Base-by-base conservation (phyloP, 2,797 vertebrate species). In the Gobio occitaniae region DNA sequence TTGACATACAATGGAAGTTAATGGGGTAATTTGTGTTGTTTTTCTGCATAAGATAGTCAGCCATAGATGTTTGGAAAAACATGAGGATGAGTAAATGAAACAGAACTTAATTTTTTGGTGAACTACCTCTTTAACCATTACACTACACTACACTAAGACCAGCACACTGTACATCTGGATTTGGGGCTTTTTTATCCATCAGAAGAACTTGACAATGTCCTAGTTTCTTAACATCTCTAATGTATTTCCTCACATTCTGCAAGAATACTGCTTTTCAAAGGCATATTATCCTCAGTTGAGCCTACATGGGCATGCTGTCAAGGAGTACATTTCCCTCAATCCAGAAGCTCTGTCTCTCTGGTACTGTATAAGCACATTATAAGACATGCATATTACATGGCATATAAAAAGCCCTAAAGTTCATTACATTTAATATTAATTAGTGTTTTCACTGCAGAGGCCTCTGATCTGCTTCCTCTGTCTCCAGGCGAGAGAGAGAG, bases 341-440 rank as follows among this genome's bases (percentile, higher is more conserved):
- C 41, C 36, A 80, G 65, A 71, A 65, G 56, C 77, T 61, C 17
- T 7, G 78, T 86, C 86, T 87, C 87, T 80, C 59, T 79, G 65
- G 82, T 77, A 66, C 78, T 48, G 70, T 72, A 88, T 80, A 86
- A 85, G 86, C 65, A 87, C 78, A 88, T 89, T 89, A 89, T 78
- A 77, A 78, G 65, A 79, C 87, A 86, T 89, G 88, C 87, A 88
- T 88, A 87, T 90, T 89, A 89, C 85, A 89, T 83, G 79, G 77
- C 36, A 63, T 68, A 78, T 85, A 84, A 89, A 88, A 90, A 88
- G 70, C 81, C 85, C 74, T 81, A 80, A 69, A 89, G 86, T 80
- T 89, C 80, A 86, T 88, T 77, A 83, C 79, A 83, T 86, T 88
- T 87, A 85, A 89, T 89, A 88, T 88, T 90, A 88, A 90, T 88